Base-by-base conservation (phyloP, 2,888 invertebrate species). In the Cryptops parisi region DNA sequence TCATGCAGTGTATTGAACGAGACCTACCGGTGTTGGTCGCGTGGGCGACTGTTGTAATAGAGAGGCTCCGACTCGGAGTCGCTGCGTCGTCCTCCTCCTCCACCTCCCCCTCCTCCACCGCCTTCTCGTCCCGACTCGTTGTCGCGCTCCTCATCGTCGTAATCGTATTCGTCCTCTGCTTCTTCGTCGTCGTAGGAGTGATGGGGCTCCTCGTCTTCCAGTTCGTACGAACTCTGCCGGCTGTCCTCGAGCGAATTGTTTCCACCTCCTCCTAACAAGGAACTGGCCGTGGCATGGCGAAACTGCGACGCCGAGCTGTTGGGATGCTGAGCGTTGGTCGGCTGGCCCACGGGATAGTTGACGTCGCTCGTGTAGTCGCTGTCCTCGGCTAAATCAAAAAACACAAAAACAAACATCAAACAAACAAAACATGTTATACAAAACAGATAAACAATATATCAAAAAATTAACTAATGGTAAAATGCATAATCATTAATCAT, bases 311-410 rank as follows among this genome's bases (percentile, higher is more conserved):
- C 88, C 56, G 90, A 89, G 66, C 85, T 85, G 74, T 91, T 93
- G 63, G 89, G 80, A 68, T 88, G 87, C 58, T 72, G 64, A 23
- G 47, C 47, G 24, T 47, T 47, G 33, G 47, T 27, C 12, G 12
- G 43, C 68, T 85, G 85, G 57, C 81, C 82, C 64, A 86, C 80
- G 50, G 91, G 93, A 74, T 85, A 93, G 75, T 91, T 93, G 65
- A 93, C 80, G 72, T 94, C 94, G 58, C 89, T 89, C 58, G 93
- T 94, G 73, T 94, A 94, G 74, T 94, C 94, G 63, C 90, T 90
- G 72, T 94, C 93, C 73, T 94, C 94, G 49, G 91, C 91, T 51
- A 33, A n/a, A n/a, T n/a, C n/a, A n/a, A n/a, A n/a, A n/a, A n/a
- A n/a, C n/a, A n/a, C n/a, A n/a, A n/a, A n/a, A n/a, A n/a, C n/a